Evolutionary conservation across 1,140 invertebrate species (phyloP), one percentile per base, ranked within the genome.

Genomic region (Pteromalus puparum): DNA sequence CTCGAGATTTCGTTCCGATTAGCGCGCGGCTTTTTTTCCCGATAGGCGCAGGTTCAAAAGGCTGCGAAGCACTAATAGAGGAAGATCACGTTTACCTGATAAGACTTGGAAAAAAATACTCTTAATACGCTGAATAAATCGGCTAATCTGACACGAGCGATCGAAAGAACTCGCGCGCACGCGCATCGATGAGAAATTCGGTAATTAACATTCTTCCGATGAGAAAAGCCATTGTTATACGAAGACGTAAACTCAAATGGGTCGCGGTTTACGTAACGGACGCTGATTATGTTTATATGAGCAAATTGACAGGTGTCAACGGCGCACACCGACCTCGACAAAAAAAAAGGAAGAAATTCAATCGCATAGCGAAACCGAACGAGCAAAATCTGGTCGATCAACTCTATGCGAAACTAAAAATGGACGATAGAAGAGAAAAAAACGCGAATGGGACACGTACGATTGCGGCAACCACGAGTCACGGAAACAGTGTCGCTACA

Each of bases 401-500:
- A 46, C 75, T 70, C 46, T 10, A 0, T 48, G 65, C 65, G 65
- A 68, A 68, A 53, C 18, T 53, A 18, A 53, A 68, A 68, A 26
- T 68, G 65, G 4, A 0, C 65, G 3, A 30, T 26, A 12, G 26
- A 42, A 73, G 24, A 81, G 6, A 28, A 21, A 61, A 61, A 61
- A 61, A 24, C 74, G 1, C 46, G n/a, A 28, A 61, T 61, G 53
- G 53, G 53, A n/a, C 53, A 61, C 18, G 53, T 61, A n/a, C 12
- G 81, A 74, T 34, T 72, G 68, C 61, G 38, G 2, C 15, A 82
- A 65, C 2, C 34, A 13, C 38, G 70, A 70, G 34, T 76, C 73
- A 48, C 74, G 75, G 76, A 83, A 72, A 84, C 67, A 26, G 46
- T 73, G 74, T 84, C 42, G 24, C n/a, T 81, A 1, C 34, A 46